Conservation (phyloP, 2,113 vertebrate species). For the Albula goreensis region DNA sequence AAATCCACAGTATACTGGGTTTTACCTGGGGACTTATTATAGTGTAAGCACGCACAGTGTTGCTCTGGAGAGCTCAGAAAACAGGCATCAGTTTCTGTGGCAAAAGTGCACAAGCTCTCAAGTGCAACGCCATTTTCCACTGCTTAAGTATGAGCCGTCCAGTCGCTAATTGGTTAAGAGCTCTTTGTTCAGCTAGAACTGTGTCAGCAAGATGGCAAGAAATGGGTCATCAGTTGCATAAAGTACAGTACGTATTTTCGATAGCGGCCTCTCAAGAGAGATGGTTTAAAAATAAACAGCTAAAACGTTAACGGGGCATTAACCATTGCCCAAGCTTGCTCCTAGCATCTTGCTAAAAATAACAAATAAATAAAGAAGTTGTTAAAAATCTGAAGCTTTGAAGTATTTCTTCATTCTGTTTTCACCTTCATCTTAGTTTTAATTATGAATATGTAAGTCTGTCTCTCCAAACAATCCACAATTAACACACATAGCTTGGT, state of each 20-base stretch:
- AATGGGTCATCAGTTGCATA: constrained; percentile 30
- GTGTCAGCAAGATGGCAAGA: constrained; percentile 16
- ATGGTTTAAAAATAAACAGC: constrained; percentile 32
- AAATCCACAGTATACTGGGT: neutral
- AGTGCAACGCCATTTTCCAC: neutral
- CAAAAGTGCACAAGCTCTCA: neutral
- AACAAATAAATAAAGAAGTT: neutral
- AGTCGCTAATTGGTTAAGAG: constrained; percentile 8
- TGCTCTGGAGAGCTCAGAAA: neutral
- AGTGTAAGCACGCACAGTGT: neutral
- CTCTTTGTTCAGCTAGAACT: constrained; percentile 1
- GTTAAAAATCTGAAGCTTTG: neutral
- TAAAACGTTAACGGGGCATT: constrained; percentile 32
- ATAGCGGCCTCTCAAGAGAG: constrained; percentile 16
- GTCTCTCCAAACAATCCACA: neutral
- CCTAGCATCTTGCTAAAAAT: neutral
- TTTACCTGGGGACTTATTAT: neutral
- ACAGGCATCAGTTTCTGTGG: neutral
- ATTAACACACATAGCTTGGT: neutral
- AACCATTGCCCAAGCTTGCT: constrained; percentile 11
- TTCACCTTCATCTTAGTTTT: neutral
- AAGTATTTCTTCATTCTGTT: neutral
- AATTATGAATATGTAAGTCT: neutral
- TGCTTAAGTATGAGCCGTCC: neutral
- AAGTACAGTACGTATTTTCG: constrained; percentile 22